Conservation (phyloP, 1,140 invertebrate species). For the Leptinotarsa undecemlineata region DNA sequence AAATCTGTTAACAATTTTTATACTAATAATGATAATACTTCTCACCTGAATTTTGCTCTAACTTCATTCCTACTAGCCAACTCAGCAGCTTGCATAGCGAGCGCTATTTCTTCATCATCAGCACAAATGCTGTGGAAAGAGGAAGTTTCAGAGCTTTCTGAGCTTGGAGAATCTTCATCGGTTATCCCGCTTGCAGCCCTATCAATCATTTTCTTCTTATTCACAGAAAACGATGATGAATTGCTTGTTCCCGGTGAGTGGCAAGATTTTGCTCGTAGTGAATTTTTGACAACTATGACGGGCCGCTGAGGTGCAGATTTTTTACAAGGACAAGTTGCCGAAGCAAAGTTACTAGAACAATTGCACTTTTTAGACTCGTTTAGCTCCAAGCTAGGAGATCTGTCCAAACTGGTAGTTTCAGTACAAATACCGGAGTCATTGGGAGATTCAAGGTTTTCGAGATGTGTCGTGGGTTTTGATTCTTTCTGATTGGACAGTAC, state of each 20-base stretch:
- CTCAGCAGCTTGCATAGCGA: slow-evolving; percentile 84
- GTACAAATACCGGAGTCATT: slow-evolving; percentile 73
- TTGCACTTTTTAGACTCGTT: slow-evolving; percentile 30
- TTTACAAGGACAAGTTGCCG: slow-evolving; percentile 19
- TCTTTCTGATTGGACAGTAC: slow-evolving; percentile 31
- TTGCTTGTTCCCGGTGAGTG: neutral
- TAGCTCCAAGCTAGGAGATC: slow-evolving; percentile 61
- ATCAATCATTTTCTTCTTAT: slow-evolving; percentile 30
- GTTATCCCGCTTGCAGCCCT: neutral
- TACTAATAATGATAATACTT: no score
- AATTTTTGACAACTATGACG: neutral
- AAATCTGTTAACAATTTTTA: no score
- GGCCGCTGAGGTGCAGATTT: slow-evolving; percentile 5
- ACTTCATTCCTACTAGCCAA: slow-evolving; percentile 79
- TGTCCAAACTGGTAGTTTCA: slow-evolving; percentile 70
- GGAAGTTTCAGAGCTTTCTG: slow-evolving; percentile 61
- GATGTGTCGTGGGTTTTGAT: neutral
- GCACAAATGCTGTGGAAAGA: slow-evolving; percentile 83
- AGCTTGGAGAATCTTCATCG: slow-evolving; percentile 43
- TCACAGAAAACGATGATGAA: slow-evolving; percentile 8
- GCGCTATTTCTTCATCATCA: slow-evolving; percentile 86
- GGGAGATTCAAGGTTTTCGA: slow-evolving; percentile 54
- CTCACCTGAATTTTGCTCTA: slow-evolving; percentile 78
- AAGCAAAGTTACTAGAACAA: slow-evolving; percentile 28
- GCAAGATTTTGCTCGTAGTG: neutral